phyloP scores from a whole-genome alignment of 2,888 invertebrate genomes.

The Thysanoteuthis rhombus region DNA sequence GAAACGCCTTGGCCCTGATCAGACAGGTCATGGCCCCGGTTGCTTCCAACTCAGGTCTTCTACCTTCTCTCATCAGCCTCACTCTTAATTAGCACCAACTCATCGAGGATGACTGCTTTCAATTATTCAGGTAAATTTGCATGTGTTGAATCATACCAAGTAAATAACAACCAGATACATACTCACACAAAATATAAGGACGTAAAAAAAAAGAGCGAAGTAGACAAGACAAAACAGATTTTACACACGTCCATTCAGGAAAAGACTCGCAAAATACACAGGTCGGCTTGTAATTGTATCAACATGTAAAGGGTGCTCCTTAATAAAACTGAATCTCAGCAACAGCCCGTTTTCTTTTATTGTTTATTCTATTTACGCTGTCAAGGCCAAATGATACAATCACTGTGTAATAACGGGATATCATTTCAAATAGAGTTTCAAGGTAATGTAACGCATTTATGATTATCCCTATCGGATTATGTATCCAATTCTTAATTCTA shows the following conservation, averaged over 20 bases:
- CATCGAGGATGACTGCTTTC: neutral
- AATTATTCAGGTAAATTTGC: constrained; percentile 12
- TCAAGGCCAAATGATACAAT: no score
- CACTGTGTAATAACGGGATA: no score
- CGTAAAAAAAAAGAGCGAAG: no score
- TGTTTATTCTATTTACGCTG: no score
- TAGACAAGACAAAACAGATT: neutral
- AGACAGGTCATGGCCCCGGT: neutral
- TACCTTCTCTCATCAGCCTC: neutral
- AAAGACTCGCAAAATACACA: neutral
- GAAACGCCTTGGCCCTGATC: neutral
- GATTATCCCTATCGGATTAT: no score
- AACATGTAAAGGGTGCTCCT: neutral
- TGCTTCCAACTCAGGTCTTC: neutral
- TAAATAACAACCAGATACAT: neutral
- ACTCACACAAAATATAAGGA: neutral
- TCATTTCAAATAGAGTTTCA: no score
- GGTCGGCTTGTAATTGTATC: neutral
- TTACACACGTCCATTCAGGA: neutral
- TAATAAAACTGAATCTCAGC: no score
- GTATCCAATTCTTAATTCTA: no score
- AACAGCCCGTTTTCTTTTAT: no score
- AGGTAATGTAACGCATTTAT: no score
- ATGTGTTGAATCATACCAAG: neutral
- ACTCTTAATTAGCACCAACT: neutral